These are phyloP conservation scores for Eledone cirrhosa DNA, from an alignment of 2,888 invertebrate genomes.

Conservation along the genomic window DNA sequence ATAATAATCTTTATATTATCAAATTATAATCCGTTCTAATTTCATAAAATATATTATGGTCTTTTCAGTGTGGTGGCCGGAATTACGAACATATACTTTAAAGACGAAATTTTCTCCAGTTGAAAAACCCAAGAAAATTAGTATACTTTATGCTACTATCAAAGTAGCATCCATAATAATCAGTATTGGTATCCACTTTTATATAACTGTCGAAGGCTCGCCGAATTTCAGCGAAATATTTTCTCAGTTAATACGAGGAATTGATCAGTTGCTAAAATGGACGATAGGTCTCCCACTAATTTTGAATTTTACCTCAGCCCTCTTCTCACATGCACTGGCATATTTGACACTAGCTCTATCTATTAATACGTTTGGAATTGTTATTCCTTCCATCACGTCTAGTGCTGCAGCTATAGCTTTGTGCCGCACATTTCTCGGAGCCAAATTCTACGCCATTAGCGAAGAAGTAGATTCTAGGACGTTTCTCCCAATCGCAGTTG, in stretches of 20 bases:
- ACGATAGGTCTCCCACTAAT: conserved; percentile 34
- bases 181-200: not conserved
- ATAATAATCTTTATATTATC: not conserved
- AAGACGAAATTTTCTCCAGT: not conserved
- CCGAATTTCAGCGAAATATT: not conserved
- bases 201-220: not conserved
- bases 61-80: not conserved
- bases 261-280: conserved; percentile 26
- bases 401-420: conserved; percentile 35
- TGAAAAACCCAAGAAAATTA: not conserved
- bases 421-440: conserved; percentile 29
- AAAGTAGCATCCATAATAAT: not conserved
- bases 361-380: conserved; percentile 37
- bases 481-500: not conserved
- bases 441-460: conserved; percentile 30
- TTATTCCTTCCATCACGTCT: conserved; percentile 36
- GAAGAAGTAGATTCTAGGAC: not conserved
- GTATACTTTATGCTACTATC: not conserved
- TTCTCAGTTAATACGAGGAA: not conserved
- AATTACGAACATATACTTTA: not conserved
- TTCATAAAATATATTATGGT: no score
- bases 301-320: conserved; percentile 33
- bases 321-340: conserved; percentile 36
- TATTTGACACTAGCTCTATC: conserved; percentile 37
- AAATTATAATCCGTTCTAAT: no score